Evolutionary conservation across 2,888 invertebrate species (phyloP).

Genomic region (Pristionchus japonicus): DNA sequence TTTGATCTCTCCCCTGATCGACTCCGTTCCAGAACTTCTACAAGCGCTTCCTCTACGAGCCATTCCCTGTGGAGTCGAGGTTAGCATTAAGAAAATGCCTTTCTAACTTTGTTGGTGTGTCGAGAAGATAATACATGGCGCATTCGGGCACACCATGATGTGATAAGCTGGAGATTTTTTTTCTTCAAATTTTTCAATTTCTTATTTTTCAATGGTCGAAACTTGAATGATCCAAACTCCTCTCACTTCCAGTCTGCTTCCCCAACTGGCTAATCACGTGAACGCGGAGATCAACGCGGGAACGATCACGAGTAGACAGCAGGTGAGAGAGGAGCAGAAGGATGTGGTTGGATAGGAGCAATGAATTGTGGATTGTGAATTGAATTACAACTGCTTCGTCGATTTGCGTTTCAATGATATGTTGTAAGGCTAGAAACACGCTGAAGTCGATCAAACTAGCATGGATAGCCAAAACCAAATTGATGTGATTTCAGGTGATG

Average conservation of each 20-base stretch:
- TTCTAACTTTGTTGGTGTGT: no score
- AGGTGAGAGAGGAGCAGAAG: neutral
- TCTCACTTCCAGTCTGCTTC: conserved; percentile 82
- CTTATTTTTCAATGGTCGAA: neutral
- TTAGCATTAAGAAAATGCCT: conserved; percentile 53
- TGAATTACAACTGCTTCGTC: no score
- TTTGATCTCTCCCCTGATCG: no score
- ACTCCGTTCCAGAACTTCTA: conserved; percentile 93
- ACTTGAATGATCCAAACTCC: neutral
- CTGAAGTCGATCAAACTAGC: no score
- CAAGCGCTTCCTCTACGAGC: conserved; percentile 98
- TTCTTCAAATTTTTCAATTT: no score
- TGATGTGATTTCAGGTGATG: conserved; percentile 81
- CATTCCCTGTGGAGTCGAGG: conserved; percentile 96
- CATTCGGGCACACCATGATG: no score
- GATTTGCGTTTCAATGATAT: no score
- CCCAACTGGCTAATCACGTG: conserved; percentile 93
- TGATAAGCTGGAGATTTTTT: no score
- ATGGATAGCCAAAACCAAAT: no score
- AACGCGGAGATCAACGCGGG: conserved; percentile 95
- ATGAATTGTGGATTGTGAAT: neutral
- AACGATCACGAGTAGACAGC: conserved; percentile 91
- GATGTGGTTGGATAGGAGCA: neutral
- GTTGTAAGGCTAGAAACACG: no score
- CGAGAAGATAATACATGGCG: no score